Conservation (phyloP, 2,888 invertebrate genomes). For the Lycophotia porphyrea region DNA sequence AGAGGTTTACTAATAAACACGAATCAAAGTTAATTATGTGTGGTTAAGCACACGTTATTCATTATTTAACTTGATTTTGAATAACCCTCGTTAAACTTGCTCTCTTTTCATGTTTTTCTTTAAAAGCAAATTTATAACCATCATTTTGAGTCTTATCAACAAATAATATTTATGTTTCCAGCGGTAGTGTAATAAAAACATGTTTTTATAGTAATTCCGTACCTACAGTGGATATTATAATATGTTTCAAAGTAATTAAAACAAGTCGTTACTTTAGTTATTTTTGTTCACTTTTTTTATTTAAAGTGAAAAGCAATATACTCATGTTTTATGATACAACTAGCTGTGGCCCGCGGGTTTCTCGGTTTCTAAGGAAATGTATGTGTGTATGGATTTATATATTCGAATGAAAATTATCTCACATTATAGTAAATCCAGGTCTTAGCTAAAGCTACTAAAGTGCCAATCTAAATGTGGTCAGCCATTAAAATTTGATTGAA, state of each 20-base stretch:
- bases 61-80: background rate
- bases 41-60: background rate
- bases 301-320: slow-evolving; percentile 3
- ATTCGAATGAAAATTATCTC: background rate
- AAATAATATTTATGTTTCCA: background rate
- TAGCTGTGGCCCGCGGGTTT: background rate
- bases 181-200: background rate
- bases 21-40: background rate
- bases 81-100: background rate
- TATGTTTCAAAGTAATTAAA: slow-evolving; percentile 11
- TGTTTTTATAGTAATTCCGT: background rate
- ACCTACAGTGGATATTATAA: background rate
- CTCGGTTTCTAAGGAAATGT: background rate
- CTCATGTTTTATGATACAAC: background rate
- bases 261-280: background rate
- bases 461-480: background rate
- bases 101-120: background rate
- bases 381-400: no score
- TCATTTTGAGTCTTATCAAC: background rate
- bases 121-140: background rate
- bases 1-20: background rate
- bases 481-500: background rate
- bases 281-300: slow-evolving; percentile 15
- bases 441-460: background rate
- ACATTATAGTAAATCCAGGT: background rate